phyloP scores from a whole-genome alignment of 92 coral and sea anemone species.

The Scolanthus callimorphus region DNA sequence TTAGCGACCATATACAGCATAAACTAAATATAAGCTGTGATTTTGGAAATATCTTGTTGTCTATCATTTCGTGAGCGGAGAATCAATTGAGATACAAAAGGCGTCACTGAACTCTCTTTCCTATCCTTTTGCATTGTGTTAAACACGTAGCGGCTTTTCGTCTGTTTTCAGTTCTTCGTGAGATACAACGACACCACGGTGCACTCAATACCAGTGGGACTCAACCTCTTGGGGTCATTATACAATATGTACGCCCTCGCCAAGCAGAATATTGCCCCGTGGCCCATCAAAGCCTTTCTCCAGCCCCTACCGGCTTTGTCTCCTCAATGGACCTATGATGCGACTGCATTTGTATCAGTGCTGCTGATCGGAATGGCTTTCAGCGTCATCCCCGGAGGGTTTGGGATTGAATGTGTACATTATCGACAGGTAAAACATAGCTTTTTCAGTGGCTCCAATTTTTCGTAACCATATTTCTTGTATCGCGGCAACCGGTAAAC shows the following conservation, averaged over 20 bases:
- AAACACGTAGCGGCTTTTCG: too few relatives aligned
- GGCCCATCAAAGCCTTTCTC: constrained; percentile 59
- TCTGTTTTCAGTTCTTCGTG: too few relatives aligned
- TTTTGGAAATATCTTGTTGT: too few relatives aligned
- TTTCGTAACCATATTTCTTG: too few relatives aligned
- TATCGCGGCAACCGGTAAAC: too few relatives aligned
- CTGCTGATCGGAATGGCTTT: constrained; percentile 69
- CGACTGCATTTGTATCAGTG: constrained; percentile 51
- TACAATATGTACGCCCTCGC: constrained; percentile 73
- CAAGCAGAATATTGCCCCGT: constrained; percentile 36
- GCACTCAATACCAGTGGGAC: constrained; percentile 78
- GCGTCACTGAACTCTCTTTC: too few relatives aligned
- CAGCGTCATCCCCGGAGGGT: constrained; percentile 73
- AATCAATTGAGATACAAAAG: too few relatives aligned
- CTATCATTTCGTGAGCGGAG: too few relatives aligned
- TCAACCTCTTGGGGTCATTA: constrained; percentile 68
- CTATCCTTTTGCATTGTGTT: too few relatives aligned
- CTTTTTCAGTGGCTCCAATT: too few relatives aligned
- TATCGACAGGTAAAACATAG: constrained; percentile 78
- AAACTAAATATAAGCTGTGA: too few relatives aligned
- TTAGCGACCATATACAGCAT: too few relatives aligned
- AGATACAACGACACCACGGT: constrained; percentile 74
- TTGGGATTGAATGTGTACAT: constrained; percentile 67
- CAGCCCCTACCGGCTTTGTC: constrained; percentile 60
- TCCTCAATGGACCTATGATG: constrained; percentile 61